Conservation (phyloP, 2,797 vertebrate genomes). For the Cercopithecus mitis region DNA sequence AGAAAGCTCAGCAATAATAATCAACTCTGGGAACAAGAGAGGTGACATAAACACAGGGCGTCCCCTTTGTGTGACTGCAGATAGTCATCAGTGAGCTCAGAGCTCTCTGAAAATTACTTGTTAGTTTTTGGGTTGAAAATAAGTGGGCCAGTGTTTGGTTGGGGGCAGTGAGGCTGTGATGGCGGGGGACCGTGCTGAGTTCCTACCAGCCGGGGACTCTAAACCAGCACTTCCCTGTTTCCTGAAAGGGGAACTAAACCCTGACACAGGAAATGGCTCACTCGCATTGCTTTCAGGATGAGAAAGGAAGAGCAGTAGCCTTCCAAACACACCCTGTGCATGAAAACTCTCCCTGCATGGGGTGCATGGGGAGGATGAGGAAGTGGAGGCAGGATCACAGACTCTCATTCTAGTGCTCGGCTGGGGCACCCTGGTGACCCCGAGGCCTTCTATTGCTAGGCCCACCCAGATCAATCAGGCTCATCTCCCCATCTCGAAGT, state of each 20-base stretch:
- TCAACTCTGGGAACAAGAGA: background rate
- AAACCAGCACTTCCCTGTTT: slow-evolving; percentile 31
- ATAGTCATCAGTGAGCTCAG: background rate
- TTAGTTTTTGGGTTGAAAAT: background rate
- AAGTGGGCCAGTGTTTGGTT: background rate
- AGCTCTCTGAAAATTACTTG: background rate
- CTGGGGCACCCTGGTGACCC: background rate
- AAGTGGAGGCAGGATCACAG: background rate
- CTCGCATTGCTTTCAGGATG: background rate
- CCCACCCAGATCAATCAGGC: background rate
- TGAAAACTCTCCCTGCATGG: background rate
- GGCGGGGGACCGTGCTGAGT: background rate
- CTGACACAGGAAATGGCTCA: background rate
- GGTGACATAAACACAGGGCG: fast-evolving
- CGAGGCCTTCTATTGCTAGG: background rate
- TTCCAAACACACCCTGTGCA: background rate
- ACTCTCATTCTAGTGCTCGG: background rate
- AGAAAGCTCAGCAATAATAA: background rate
- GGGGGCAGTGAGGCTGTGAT: background rate
- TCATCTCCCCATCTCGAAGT: background rate
- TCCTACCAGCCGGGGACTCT: background rate
- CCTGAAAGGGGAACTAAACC: slow-evolving; percentile 48
- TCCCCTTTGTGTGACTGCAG: background rate
- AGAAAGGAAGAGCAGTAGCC: background rate
- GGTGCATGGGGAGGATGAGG: background rate